Conservation (phyloP, 2,113 vertebrate species). For the Dolichotis patagonum region DNA sequence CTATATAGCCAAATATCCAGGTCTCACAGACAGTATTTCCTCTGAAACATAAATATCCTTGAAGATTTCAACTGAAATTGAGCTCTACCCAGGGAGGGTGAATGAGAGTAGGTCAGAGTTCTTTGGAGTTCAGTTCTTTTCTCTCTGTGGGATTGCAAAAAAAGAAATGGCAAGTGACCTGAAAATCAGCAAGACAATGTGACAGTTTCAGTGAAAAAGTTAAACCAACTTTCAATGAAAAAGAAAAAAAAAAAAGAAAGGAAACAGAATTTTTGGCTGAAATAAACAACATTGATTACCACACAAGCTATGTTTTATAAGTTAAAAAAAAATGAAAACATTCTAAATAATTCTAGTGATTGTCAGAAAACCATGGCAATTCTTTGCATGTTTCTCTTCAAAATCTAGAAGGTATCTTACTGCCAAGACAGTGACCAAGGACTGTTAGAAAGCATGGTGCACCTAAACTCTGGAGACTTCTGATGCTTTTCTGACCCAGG, state of each 20-base stretch:
- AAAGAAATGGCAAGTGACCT: constrained; percentile 75
- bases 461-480: background rate
- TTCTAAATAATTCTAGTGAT: constrained; percentile 23
- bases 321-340: constrained; percentile 12
- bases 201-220: constrained; percentile 43
- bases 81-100: constrained; percentile 63
- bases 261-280: constrained; percentile 36
- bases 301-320: background rate
- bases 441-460: background rate
- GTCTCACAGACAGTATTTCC: background rate
- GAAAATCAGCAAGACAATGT: constrained; percentile 80
- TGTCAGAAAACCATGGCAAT: background rate
- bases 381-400: background rate
- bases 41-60: constrained; percentile 8
- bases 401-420: background rate
- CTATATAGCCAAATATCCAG: background rate
- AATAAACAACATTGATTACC: background rate
- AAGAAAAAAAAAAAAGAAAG: background rate
- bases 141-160: constrained; percentile 71
- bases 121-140: constrained; percentile 75
- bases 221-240: constrained; percentile 55
- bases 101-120: constrained; percentile 73
- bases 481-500: background rate
- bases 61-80: constrained; percentile 24
- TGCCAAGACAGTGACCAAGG: background rate